These are phyloP conservation scores for Hippotragus niger DNA, from an alignment of 2,113 vertebrate species.

Conservation along the genomic window DNA sequence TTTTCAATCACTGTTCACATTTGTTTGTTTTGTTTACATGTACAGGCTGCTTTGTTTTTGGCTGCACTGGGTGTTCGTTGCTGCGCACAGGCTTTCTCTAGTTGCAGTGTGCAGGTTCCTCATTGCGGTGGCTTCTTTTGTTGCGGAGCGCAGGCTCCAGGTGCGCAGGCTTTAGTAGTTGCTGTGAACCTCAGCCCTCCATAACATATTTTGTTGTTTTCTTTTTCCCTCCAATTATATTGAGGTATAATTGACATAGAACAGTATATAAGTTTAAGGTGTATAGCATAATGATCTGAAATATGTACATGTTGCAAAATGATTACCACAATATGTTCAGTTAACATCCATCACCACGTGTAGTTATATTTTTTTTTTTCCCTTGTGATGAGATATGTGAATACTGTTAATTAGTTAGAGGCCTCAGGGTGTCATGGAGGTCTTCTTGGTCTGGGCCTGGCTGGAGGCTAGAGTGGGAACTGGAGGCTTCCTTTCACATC, in stretches of 20 bases:
- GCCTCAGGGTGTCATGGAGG: neutral
- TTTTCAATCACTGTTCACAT: neutral
- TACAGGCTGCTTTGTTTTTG: neutral
- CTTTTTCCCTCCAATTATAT: neutral
- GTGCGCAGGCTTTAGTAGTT: neutral
- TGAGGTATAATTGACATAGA: neutral
- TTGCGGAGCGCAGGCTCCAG: neutral
- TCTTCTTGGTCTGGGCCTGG: rapidly evolving
- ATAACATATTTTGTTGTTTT: neutral
- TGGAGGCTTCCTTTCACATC: neutral
- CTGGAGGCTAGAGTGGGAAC: neutral
- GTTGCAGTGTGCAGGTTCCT: neutral
- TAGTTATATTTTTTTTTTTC: neutral
- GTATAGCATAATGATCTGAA: neutral
- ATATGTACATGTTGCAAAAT: neutral
- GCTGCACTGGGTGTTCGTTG: neutral
- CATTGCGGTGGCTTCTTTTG: rapidly evolving
- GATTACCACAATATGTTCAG: neutral
- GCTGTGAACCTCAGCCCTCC: neutral
- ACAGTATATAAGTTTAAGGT: neutral
- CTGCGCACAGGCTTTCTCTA: neutral
- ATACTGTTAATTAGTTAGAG: neutral
- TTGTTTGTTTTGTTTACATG: neutral
- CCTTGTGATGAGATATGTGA: neutral
- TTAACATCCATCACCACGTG: neutral